Evolutionary conservation across 2,797 vertebrate species (phyloP).

Genomic region (Falco novaeseelandiae): DNA sequence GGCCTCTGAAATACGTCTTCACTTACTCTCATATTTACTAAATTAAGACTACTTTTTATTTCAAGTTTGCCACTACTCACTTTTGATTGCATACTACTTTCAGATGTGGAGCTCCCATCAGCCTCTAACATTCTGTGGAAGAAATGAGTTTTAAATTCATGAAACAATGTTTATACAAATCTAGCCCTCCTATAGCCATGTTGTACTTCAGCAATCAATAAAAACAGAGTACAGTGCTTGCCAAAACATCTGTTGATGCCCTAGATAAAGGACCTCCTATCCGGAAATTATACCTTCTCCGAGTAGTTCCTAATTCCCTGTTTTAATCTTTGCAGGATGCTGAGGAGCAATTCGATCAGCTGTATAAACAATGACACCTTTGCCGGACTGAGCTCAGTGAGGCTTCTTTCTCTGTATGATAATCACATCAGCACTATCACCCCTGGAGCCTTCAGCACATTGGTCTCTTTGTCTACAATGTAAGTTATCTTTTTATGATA

Average conservation of each 20-base stretch:
- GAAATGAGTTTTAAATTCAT: neutral
- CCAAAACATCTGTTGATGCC: neutral
- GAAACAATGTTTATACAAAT: neutral
- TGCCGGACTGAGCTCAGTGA: conserved; percentile 80
- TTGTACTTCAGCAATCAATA: neutral
- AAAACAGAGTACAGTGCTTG: neutral
- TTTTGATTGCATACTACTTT: neutral
- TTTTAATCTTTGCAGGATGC: conserved; percentile 76
- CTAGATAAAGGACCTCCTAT: neutral
- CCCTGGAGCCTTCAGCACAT: conserved; percentile 83
- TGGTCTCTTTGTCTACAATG: conserved; percentile 85
- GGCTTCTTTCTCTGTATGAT: conserved; percentile 84
- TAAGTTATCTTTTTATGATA: conserved; percentile 57
- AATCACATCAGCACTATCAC: conserved; percentile 83
- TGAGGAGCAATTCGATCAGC: conserved; percentile 82
- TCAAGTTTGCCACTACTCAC: neutral
- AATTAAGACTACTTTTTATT: neutral
- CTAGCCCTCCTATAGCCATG: neutral
- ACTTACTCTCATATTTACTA: neutral
- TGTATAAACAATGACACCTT: conserved; percentile 84
- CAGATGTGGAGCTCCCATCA: neutral
- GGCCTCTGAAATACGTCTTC: neutral
- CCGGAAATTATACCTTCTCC: neutral
- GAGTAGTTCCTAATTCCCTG: neutral
- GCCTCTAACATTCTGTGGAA: neutral